phyloP scores from a whole-genome alignment of 1,140 invertebrate species.

The Drosophila nigrodunni region DNA sequence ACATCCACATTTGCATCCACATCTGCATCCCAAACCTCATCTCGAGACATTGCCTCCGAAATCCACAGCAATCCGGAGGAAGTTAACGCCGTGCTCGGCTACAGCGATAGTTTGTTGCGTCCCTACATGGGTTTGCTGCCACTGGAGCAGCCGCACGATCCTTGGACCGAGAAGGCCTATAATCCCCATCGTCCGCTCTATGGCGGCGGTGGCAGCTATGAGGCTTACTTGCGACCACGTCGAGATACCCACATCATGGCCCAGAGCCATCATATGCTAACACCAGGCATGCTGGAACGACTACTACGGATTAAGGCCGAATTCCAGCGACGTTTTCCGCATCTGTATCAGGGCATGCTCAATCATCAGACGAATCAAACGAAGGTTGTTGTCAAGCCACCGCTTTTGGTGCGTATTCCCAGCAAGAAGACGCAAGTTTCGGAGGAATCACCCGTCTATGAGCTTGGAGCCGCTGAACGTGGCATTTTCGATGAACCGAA shows the following conservation, averaged over 20 bases:
- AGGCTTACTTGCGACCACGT: slow-evolving; percentile 61
- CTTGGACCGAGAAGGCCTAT: slow-evolving; percentile 65
- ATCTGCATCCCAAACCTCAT: slow-evolving; percentile 34
- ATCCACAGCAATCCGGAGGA: slow-evolving; percentile 22
- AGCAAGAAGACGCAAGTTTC: neutral
- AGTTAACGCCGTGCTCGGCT: slow-evolving; percentile 53
- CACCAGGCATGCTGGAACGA: slow-evolving; percentile 74
- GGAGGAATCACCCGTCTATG: slow-evolving; percentile 39
- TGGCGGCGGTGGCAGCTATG: slow-evolving; percentile 74
- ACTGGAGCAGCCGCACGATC: slow-evolving; percentile 63
- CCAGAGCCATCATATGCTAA: slow-evolving; percentile 49
- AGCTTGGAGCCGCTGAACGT: slow-evolving; percentile 74
- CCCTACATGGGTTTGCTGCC: slow-evolving; percentile 78
- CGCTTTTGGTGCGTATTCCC: slow-evolving; percentile 43
- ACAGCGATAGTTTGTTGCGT: slow-evolving; percentile 48
- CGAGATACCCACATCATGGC: slow-evolving; percentile 70
- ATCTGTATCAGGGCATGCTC: slow-evolving; percentile 73
- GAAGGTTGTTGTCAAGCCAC: slow-evolving; percentile 68
- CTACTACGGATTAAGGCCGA: slow-evolving; percentile 68
- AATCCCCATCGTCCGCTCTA: slow-evolving; percentile 59
- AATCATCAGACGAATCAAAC: slow-evolving; percentile 62
- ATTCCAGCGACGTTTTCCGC: slow-evolving; percentile 69
- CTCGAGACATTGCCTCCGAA: slow-evolving; percentile 36
- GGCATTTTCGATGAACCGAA: slow-evolving; percentile 51
- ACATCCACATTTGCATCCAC: slow-evolving; percentile 34